These are phyloP conservation scores for Alosa sapidissima DNA, from an alignment of 2,797 vertebrate genomes.

Conservation along the genomic window DNA sequence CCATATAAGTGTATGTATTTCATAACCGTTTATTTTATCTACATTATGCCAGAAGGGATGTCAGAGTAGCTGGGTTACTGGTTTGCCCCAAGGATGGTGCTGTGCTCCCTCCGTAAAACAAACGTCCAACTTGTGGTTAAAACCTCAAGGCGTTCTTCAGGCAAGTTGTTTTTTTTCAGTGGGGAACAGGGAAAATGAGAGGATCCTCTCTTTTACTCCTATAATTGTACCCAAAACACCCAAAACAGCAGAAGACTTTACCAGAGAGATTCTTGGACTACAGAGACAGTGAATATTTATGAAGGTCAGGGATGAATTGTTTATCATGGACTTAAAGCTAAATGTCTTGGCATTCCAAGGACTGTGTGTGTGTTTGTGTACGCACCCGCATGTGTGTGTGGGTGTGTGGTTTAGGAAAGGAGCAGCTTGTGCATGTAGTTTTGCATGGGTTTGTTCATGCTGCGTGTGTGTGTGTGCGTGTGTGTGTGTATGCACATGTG, in stretches of 20 bases:
- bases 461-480: neutral
- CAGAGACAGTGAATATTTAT: conserved; percentile 55
- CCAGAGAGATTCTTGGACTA: conserved; percentile 34
- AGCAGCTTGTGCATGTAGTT: neutral
- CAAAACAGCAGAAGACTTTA: conserved; percentile 28
- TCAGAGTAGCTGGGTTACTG: neutral
- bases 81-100: neutral
- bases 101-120: neutral
- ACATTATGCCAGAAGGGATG: neutral
- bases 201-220: conserved; percentile 18
- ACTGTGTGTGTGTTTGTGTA: conserved; percentile 37
- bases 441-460: neutral
- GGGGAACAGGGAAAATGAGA: conserved; percentile 6
- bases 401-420: conserved; percentile 20
- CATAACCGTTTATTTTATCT: neutral
- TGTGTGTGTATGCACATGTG: conserved; percentile 36
- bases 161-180: neutral
- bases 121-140: neutral
- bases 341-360: conserved; percentile 54
- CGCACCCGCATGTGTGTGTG: neutral
- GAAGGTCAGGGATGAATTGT: conserved; percentile 68
- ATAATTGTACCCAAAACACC: conserved; percentile 2
- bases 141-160: neutral
- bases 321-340: conserved; percentile 53
- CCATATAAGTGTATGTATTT: neutral